Evolutionary conservation across 2,797 vertebrate species (phyloP).

Genomic region (Geotrypetes seraphini): DNA sequence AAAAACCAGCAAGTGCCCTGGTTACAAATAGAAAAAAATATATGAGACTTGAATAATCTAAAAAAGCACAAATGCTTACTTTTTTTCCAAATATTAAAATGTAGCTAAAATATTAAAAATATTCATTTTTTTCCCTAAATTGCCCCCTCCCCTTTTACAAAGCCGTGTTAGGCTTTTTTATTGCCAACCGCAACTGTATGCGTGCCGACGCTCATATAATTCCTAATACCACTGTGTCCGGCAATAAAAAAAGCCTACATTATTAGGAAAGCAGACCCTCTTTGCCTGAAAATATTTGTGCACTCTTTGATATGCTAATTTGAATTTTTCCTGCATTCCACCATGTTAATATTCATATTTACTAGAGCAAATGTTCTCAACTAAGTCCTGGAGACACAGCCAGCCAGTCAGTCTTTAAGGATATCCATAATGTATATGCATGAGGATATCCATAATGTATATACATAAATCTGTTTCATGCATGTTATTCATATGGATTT

Average conservation of each 20-base stretch:
- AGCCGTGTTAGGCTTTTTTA: too few species aligned
- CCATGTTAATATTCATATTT: slow-evolving; percentile 20
- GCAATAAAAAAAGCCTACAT: too few species aligned
- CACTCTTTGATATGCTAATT: slow-evolving; percentile 11
- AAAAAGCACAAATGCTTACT: neutral
- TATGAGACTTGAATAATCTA: neutral
- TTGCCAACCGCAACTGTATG: too few species aligned
- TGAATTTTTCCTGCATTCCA: slow-evolving; percentile 9
- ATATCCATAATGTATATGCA: too few species aligned
- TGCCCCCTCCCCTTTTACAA: too few species aligned
- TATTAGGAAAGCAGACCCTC: slow-evolving; percentile 1
- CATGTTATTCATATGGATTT: too few species aligned
- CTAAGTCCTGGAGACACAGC: too few species aligned
- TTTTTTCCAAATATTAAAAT: slow-evolving; percentile 9
- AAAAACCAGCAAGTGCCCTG: neutral
- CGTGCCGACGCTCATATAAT: too few species aligned
- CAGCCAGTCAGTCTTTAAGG: too few species aligned
- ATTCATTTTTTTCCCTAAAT: neutral
- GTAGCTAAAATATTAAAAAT: slow-evolving; percentile 19
- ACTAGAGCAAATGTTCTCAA: slow-evolving; percentile 1
- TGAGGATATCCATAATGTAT: too few species aligned
- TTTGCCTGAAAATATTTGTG: slow-evolving; percentile 10
- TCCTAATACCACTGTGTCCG: too few species aligned
- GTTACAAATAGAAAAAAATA: slow-evolving; percentile 12
- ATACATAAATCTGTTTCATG: too few species aligned